phyloP scores from a whole-genome alignment of 2,888 invertebrate species.

The Lithophane leautieri region DNA sequence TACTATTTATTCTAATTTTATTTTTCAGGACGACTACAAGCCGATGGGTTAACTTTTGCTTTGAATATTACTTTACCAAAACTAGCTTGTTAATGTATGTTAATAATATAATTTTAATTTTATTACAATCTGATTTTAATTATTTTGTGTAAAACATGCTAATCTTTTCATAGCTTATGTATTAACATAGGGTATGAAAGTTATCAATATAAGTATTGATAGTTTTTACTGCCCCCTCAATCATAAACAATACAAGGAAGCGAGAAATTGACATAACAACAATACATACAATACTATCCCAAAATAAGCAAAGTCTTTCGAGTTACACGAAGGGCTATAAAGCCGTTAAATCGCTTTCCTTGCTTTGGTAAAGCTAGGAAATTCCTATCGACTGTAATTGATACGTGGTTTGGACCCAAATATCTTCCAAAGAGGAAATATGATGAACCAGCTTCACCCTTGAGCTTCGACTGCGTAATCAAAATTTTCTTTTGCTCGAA shows the following conservation, averaged over 20 bases:
- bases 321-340: background rate
- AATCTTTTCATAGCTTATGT: background rate
- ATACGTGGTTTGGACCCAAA: constrained; percentile 32
- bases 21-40: constrained; percentile 83
- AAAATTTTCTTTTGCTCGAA: constrained; percentile 22
- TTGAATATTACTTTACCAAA: background rate
- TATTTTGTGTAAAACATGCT: background rate
- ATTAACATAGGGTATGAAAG: too few relatives aligned
- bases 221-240: background rate
- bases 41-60: constrained; percentile 70
- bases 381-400: constrained; percentile 30
- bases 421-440: constrained; percentile 29
- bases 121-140: background rate
- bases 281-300: background rate
- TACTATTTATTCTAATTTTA: constrained; percentile 5
- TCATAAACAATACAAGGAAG: background rate
- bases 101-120: constrained; percentile 9
- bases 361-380: constrained; percentile 12
- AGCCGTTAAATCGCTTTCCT: constrained; percentile 21
- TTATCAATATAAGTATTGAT: too few relatives aligned
- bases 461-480: constrained; percentile 17
- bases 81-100: background rate
- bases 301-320: background rate
- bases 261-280: background rate
- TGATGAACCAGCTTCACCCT: constrained; percentile 41